Evolutionary conservation across 2,113 vertebrate species (phyloP).

Genomic region (Camelus dromedarius): DNA sequence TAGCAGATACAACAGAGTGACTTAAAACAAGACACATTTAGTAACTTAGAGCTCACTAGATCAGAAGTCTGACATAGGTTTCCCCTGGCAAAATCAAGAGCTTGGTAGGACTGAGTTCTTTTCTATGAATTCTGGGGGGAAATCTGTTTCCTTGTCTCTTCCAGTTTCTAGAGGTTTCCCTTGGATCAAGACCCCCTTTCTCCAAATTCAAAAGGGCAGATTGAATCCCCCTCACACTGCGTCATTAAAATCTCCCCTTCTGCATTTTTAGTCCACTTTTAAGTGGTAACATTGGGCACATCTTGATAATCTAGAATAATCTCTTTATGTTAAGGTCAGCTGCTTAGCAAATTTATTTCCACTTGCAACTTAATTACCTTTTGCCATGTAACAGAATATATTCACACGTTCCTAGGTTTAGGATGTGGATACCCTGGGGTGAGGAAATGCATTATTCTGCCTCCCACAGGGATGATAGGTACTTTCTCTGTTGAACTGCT

Average conservation of each 20-base stretch:
- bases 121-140: not conserved
- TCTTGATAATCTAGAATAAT: not conserved
- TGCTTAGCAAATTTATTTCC: not conserved
- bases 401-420: not conserved
- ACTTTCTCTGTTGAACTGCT: not conserved
- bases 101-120: not conserved
- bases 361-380: not conserved
- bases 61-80: not conserved
- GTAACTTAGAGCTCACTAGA: not conserved
- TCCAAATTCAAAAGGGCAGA: not conserved
- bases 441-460: not conserved
- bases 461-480: not conserved
- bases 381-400: not conserved
- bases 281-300: not conserved
- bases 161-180: not conserved
- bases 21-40: not conserved
- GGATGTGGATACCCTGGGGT: not conserved
- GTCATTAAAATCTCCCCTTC: not conserved
- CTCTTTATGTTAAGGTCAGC: not conserved
- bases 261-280: not conserved
- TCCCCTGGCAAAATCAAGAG: not conserved
- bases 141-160: not conserved
- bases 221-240: not conserved
- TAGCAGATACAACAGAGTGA: not conserved
- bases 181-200: not conserved